Evolutionary conservation across 2,113 vertebrate species (phyloP).

Genomic region (Equus quagga): DNA sequence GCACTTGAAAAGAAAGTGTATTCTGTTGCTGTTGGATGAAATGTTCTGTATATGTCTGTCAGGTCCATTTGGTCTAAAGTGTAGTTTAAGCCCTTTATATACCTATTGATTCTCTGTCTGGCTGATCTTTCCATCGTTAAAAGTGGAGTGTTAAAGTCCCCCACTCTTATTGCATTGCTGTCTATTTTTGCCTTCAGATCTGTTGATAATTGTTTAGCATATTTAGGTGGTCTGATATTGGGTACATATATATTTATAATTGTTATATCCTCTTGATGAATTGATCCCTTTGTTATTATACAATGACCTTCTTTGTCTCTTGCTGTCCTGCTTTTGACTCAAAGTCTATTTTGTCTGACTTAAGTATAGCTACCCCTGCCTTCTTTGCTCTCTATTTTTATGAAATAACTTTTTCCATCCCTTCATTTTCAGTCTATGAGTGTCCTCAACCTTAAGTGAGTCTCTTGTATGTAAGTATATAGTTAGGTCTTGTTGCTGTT

Average conservation of each 20-base stretch:
- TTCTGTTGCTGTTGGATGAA: neutral
- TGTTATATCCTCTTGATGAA: neutral
- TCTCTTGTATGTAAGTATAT: neutral
- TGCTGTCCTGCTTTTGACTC: neutral
- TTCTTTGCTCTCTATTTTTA: neutral
- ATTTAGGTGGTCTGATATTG: neutral
- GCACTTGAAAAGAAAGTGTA: neutral
- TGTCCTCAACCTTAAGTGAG: neutral
- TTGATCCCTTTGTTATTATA: neutral
- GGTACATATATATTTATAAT: neutral
- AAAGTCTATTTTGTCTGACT: neutral
- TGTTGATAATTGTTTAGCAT: neutral
- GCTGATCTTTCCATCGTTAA: neutral
- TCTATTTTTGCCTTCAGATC: neutral
- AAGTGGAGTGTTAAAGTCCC: neutral
- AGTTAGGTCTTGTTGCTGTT: neutral
- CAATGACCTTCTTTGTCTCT: neutral
- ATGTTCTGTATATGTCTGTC: neutral
- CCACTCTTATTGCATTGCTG: neutral
- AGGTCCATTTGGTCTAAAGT: neutral
- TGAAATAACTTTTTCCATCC: neutral
- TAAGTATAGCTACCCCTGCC: neutral
- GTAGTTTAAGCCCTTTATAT: neutral
- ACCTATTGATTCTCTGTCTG: neutral
- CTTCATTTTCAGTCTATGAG: neutral